Percentiles rank a stretch among this genome's conserved stretches.
Conservation (phyloP, 2,113 vertebrate genomes). For the Baryphthengus martii region DNA sequence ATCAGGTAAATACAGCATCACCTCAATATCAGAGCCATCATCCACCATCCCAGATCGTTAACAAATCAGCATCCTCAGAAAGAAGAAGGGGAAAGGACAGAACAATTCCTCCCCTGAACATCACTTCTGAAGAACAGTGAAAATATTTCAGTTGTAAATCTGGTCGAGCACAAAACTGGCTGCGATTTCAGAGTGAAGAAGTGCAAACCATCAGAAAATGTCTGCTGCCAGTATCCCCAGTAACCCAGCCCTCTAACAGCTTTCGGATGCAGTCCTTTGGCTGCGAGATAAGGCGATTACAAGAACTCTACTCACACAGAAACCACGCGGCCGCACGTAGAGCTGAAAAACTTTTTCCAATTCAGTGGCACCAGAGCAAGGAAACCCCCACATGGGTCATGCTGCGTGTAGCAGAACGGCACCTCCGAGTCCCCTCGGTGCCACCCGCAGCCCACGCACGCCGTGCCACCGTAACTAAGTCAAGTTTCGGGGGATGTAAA, state of each 20-base stretch:
- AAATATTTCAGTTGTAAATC: not conserved
- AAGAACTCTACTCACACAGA: not conserved
- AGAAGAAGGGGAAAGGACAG: not conserved
- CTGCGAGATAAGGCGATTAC: not conserved
- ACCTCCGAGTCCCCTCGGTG: not conserved
- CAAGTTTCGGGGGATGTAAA: not conserved
- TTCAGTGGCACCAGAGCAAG: not conserved
- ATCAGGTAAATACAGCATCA: not conserved
- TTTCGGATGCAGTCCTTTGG: not conserved
- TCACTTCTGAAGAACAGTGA: not conserved
- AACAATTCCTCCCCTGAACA: not conserved
- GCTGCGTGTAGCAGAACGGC: not conserved
- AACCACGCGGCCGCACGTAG: not conserved
- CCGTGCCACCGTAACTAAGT: not conserved
- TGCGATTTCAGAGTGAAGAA: not conserved
- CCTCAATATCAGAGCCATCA: not conserved
- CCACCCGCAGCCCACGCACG: not conserved
- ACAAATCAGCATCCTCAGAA: not conserved
- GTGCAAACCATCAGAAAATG: not conserved
- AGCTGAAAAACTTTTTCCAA: not conserved
- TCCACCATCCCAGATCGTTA: not conserved
- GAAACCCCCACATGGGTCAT: not conserved
- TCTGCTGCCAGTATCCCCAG: not conserved
- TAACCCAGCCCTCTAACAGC: not conserved
- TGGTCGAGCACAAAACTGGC: not conserved